These are phyloP conservation scores for Halotydeus destructor DNA, from an alignment of 1,140 invertebrate genomes.

Conservation along the genomic window DNA sequence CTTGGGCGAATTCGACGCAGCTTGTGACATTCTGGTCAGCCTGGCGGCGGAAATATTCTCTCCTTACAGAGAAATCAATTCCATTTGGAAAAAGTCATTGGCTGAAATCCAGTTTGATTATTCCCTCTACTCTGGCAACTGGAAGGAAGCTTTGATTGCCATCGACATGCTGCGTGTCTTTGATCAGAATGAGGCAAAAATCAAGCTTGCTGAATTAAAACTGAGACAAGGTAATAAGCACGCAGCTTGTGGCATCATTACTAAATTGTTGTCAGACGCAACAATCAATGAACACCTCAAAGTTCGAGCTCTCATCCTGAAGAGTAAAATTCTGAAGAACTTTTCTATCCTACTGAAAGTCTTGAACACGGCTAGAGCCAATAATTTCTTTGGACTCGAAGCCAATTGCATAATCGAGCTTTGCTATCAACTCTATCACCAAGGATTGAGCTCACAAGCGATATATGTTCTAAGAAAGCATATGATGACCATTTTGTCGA, in stretches of 20 bases:
- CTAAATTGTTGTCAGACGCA: neutral
- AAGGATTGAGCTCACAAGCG: conserved; percentile 4
- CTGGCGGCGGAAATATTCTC: conserved; percentile 5
- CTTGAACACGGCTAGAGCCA: neutral
- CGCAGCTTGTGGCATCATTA: conserved; percentile 1
- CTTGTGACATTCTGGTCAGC: conserved; percentile 6
- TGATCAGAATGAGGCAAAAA: conserved; percentile 3
- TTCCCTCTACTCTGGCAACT: conserved; percentile 7
- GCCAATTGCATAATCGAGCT: conserved; percentile 3
- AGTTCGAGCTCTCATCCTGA: neutral
- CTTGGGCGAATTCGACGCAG: conserved; percentile 1
- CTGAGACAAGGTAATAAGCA: conserved; percentile 1
- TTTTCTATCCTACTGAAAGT: conserved; percentile 8
- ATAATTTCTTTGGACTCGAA: conserved; percentile 7
- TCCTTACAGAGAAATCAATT: conserved; percentile 2
- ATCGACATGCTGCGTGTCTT: conserved; percentile 1
- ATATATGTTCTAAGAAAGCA: neutral
- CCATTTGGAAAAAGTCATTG: conserved; percentile 9
- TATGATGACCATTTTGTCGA: neutral
- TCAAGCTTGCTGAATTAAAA: conserved; percentile 3
- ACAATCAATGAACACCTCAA: neutral
- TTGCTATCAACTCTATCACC: conserved; percentile 1
- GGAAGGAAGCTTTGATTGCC: conserved; percentile 3
- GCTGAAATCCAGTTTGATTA: conserved; percentile 14
- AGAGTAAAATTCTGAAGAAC: conserved; percentile 1